Evolutionary conservation across 2,113 vertebrate genomes (phyloP).

Genomic region (Cricetomys ansorgei): DNA sequence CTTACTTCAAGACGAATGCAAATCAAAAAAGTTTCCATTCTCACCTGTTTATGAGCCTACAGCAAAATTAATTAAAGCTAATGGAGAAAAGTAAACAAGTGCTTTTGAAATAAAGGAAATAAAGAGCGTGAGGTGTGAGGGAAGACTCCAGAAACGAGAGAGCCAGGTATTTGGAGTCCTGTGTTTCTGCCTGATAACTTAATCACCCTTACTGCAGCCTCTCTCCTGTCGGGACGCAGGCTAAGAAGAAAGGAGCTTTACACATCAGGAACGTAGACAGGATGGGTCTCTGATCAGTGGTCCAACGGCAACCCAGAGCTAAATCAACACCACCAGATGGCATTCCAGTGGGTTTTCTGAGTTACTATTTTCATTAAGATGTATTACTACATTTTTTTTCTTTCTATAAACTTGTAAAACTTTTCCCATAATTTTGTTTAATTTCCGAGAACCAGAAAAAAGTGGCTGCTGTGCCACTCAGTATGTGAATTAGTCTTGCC

Average conservation of each 20-base stretch:
- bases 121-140: slow-evolving; percentile 61
- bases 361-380: not conserved
- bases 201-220: not conserved
- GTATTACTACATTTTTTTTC: not conserved
- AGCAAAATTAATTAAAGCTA: slow-evolving; percentile 85
- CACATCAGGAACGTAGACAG: not conserved
- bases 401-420: slow-evolving; percentile 19
- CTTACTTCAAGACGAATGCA: slow-evolving; percentile 68
- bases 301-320: too few species aligned
- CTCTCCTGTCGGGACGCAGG: not conserved
- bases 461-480: not conserved
- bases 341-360: not conserved
- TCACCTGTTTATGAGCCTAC: slow-evolving; percentile 75
- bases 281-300: not conserved
- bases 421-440: not conserved
- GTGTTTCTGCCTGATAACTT: slow-evolving; percentile 69
- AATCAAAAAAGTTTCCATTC: slow-evolving; percentile 71
- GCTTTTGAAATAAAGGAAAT: slow-evolving; percentile 79
- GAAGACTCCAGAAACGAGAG: slow-evolving; percentile 62
- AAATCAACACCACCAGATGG: not conserved
- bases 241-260: slow-evolving; percentile 6
- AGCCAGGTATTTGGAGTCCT: slow-evolving; percentile 74
- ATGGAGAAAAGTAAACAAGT: slow-evolving; percentile 79
- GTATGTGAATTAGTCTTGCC: not conserved
- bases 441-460: not conserved